These are phyloP conservation scores for Elmis aenea DNA, from an alignment of 2,888 invertebrate genomes.

Conservation along the genomic window DNA sequence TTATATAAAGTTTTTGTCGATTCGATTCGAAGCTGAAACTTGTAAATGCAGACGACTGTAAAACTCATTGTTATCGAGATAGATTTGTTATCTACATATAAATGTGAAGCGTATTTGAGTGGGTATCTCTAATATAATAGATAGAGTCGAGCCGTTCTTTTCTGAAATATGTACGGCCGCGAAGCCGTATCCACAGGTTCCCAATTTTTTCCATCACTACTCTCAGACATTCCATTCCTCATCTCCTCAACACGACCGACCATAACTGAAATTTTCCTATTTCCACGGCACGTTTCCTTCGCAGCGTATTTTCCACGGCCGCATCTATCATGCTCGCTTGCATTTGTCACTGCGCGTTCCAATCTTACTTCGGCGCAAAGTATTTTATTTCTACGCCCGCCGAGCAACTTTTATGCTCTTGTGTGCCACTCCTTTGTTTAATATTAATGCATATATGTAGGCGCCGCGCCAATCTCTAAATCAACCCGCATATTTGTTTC, in stretches of 20 bases:
- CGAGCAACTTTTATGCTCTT: constrained; percentile 20
- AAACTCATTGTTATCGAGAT: too few relatives aligned
- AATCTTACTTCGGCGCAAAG: constrained; percentile 21
- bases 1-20: too few relatives aligned
- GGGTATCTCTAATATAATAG: too few relatives aligned
- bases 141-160: too few relatives aligned
- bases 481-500: constrained; percentile 6
- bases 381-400: constrained; percentile 19
- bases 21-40: too few relatives aligned
- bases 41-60: too few relatives aligned
- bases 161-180: too few relatives aligned
- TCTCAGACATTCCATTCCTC: constrained; percentile 18
- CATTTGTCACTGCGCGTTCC: constrained; percentile 26
- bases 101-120: too few relatives aligned
- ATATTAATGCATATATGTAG: constrained; percentile 12
- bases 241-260: constrained; percentile 16
- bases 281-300: constrained; percentile 23
- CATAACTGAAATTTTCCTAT: constrained; percentile 26
- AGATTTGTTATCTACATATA: too few relatives aligned
- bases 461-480: constrained; percentile 8
- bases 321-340: constrained; percentile 26
- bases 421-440: constrained; percentile 10
- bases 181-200: constrained; percentile 20
- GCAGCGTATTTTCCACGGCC: constrained; percentile 19
- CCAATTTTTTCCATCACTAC: constrained; percentile 22